phyloP scores from a whole-genome alignment of 1,140 invertebrate species.

The Calycopis cecrops region DNA sequence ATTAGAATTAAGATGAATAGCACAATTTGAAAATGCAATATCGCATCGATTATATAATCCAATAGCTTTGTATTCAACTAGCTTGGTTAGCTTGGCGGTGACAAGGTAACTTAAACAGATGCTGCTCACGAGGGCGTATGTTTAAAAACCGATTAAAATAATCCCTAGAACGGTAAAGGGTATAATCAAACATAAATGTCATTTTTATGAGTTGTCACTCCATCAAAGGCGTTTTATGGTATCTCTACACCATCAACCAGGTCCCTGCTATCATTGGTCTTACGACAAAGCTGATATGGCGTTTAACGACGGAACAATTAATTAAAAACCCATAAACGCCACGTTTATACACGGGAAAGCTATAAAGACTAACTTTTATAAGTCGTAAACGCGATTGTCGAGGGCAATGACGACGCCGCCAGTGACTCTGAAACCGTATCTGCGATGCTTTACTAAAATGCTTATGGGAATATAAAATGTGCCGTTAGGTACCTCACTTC shows the following conservation, averaged over 20 bases:
- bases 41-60: no score
- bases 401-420: slow-evolving; percentile 53
- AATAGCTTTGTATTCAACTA: no score
- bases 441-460: slow-evolving; percentile 33
- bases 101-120: no score
- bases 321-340: slow-evolving; percentile 74
- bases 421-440: slow-evolving; percentile 32
- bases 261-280: slow-evolving; percentile 34
- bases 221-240: slow-evolving; percentile 65
- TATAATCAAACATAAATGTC: slow-evolving; percentile 41
- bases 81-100: no score
- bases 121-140: not conserved
- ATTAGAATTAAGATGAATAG: no score
- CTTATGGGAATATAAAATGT: slow-evolving; percentile 42
- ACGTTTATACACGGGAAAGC: slow-evolving; percentile 70
- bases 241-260: slow-evolving; percentile 57
- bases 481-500: slow-evolving; percentile 27
- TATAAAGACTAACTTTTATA: slow-evolving; percentile 76
- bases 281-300: slow-evolving; percentile 58
- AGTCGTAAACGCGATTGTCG: slow-evolving; percentile 74
- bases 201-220: slow-evolving; percentile 53
- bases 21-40: no score
- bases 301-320: slow-evolving; percentile 69
- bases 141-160: slow-evolving; percentile 20
- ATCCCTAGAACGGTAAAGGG: slow-evolving; percentile 1